Evolutionary conservation across 2,888 invertebrate species (phyloP).

Genomic region (Leptinotarsa rubiginosa): DNA sequence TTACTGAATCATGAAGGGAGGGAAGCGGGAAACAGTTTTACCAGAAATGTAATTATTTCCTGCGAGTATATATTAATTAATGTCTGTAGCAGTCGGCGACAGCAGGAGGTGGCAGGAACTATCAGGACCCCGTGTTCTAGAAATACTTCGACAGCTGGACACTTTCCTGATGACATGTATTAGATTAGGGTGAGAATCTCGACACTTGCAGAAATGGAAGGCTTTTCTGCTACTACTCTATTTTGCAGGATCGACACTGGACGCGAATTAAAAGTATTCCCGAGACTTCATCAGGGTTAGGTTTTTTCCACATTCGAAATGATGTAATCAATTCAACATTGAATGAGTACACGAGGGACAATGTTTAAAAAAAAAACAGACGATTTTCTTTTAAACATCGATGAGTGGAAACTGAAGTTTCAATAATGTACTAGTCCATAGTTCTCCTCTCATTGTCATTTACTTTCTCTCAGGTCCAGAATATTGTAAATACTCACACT

Average conservation of each 20-base stretch:
- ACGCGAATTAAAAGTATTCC: not conserved
- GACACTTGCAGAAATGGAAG: slow-evolving; percentile 60
- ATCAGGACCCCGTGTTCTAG: slow-evolving; percentile 41
- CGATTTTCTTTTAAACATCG: too few relatives aligned
- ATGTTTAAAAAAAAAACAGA: too few relatives aligned
- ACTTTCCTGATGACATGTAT: slow-evolving; percentile 65
- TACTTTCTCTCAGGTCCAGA: too few relatives aligned
- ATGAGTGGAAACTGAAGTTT: too few relatives aligned
- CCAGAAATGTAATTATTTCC: slow-evolving; percentile 63
- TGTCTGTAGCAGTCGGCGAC: slow-evolving; percentile 65
- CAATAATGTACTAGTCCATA: too few relatives aligned
- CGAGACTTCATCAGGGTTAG: slow-evolving; percentile 1
- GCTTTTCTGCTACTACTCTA: slow-evolving; percentile 48
- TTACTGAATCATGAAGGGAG: slow-evolving; percentile 54
- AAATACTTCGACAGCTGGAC: slow-evolving; percentile 63
- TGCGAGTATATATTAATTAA: slow-evolving; percentile 67
- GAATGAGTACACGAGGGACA: too few relatives aligned
- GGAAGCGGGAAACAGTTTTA: slow-evolving; percentile 42
- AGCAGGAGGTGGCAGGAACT: slow-evolving; percentile 59
- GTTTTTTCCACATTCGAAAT: not conserved
- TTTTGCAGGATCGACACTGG: slow-evolving; percentile 4
- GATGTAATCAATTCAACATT: too few relatives aligned
- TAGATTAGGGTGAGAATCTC: slow-evolving; percentile 66
- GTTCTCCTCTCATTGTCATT: too few relatives aligned
- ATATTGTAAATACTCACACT: too few relatives aligned